phyloP scores from a whole-genome alignment of 37 sponge, comb jelly and placozoan genomes.

The Cliona cf. orientalis region DNA sequence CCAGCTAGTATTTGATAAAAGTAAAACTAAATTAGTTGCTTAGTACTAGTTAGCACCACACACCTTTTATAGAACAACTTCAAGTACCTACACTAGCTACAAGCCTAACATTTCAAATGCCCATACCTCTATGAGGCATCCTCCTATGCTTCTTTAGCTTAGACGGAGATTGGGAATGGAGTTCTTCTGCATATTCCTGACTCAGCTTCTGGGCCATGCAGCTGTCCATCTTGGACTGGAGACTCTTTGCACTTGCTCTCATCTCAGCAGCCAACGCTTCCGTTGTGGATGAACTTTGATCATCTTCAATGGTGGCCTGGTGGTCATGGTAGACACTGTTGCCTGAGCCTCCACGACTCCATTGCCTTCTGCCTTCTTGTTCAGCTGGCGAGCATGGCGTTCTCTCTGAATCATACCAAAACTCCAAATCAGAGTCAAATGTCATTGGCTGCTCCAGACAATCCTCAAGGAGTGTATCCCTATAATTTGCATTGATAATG shows the following conservation, averaged over 20 bases:
- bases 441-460: slow-evolving; percentile 16
- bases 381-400: slow-evolving; percentile 24
- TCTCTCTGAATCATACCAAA: slow-evolving; percentile 59
- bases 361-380: slow-evolving; percentile 12
- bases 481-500: background rate
- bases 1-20: background rate
- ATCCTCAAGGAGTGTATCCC: background rate
- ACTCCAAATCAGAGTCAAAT: slow-evolving; percentile 44
- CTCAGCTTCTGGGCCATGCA: slow-evolving; percentile 6
- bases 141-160: background rate
- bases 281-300: background rate
- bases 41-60: background rate
- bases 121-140: background rate
- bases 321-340: background rate
- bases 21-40: background rate
- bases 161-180: no score
- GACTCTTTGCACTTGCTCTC: background rate
- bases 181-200: background rate
- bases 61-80: background rate
- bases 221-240: background rate
- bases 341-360: background rate
- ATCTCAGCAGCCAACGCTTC: background rate
- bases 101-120: background rate
- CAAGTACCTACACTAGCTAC: background rate
- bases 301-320: no score